phyloP scores from a whole-genome alignment of 1,140 invertebrate genomes.

The Pseudoatta argentina region DNA sequence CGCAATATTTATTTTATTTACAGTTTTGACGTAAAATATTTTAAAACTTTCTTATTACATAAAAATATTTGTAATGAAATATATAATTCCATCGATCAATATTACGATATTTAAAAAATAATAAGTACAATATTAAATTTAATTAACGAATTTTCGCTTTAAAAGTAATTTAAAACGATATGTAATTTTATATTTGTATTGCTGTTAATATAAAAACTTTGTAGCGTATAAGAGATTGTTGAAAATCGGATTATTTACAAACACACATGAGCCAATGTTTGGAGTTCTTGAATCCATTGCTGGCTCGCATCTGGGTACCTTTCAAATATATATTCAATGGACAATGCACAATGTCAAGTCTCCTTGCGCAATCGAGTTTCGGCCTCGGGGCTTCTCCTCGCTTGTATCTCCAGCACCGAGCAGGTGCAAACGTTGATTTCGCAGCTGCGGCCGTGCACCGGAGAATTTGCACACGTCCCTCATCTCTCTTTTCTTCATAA shows the following conservation, averaged over 20 bases:
- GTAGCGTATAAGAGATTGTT: not conserved
- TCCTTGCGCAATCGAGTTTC: slow-evolving; percentile 58
- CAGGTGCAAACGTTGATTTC: slow-evolving; percentile 74
- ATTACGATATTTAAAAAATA: not conserved
- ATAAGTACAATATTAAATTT: not conserved
- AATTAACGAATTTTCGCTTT: not conserved
- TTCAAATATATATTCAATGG: slow-evolving; percentile 59
- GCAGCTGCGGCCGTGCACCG: slow-evolving; percentile 66
- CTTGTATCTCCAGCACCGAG: slow-evolving; percentile 29
- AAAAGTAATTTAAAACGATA: not conserved
- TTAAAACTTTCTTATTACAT: not conserved
- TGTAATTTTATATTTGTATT: not conserved
- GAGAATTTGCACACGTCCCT: slow-evolving; percentile 55
- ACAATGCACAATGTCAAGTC: slow-evolving; percentile 69
- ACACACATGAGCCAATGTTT: not conserved
- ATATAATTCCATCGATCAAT: not conserved
- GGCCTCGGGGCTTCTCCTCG: slow-evolving; percentile 6
- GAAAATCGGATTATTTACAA: slow-evolving; percentile 19
- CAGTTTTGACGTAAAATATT: not conserved
- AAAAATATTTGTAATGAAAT: not conserved
- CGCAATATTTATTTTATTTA: not conserved
- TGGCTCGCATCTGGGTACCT: slow-evolving; percentile 35
- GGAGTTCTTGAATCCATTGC: slow-evolving; percentile 39
- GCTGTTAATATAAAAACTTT: not conserved
- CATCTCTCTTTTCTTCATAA: slow-evolving; percentile 55